phyloP scores from a whole-genome alignment of 2,113 vertebrate genomes.

The Zapornia atra region DNA sequence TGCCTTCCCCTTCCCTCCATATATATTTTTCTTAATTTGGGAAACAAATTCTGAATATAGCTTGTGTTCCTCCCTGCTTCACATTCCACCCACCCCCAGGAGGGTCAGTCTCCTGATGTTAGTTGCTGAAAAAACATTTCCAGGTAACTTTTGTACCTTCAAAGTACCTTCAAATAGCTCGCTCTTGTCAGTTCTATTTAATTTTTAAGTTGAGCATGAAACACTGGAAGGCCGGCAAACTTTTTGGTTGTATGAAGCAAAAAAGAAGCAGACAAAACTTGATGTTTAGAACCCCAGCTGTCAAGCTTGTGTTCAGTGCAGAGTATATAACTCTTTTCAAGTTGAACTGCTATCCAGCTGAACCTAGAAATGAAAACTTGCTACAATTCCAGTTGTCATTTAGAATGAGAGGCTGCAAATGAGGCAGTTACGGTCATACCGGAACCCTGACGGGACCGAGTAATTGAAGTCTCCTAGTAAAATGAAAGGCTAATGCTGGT shows the following conservation, averaged over 20 bases:
- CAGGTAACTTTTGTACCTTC: background rate
- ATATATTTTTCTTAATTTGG: background rate
- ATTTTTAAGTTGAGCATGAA: background rate
- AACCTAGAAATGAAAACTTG: background rate
- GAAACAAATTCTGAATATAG: background rate
- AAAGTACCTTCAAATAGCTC: background rate
- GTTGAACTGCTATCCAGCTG: background rate
- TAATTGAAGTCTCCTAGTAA: background rate
- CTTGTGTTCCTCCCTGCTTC: background rate
- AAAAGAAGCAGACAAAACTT: background rate
- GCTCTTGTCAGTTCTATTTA: background rate
- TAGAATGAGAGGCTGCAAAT: background rate
- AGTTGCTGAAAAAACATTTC: background rate
- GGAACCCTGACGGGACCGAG: background rate
- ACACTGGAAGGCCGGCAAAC: background rate
- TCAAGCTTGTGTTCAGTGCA: background rate
- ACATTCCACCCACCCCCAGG: background rate
- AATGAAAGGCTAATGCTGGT: background rate
- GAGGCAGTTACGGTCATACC: background rate
- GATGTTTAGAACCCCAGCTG: background rate
- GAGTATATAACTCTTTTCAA: background rate
- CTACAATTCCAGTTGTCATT: accelerated
- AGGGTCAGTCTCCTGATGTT: background rate
- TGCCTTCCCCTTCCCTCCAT: accelerated
- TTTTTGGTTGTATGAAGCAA: background rate